Percentiles rank a stretch among this genome's conserved stretches.
Evolutionary conservation across 2,797 vertebrate species (phyloP).

Genomic region (Dryobates pubescens): DNA sequence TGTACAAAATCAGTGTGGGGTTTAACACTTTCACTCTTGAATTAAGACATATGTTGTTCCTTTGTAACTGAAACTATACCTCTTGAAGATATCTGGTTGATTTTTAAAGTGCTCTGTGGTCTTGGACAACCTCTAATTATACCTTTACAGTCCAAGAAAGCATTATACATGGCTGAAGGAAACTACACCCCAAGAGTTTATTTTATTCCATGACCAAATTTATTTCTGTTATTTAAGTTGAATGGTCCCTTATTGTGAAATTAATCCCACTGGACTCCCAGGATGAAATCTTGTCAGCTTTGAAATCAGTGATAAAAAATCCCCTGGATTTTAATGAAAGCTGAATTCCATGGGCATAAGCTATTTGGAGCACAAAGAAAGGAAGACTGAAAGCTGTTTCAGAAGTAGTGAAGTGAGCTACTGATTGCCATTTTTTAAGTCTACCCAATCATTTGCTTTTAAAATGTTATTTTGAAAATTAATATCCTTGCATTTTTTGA

Average conservation of each 20-base stretch:
- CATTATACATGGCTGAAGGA: neutral
- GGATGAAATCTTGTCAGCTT: neutral
- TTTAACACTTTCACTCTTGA: constrained; percentile 40
- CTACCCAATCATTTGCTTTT: neutral
- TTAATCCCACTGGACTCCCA: neutral
- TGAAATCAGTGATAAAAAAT: neutral
- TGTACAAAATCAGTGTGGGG: neutral
- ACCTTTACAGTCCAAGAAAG: neutral
- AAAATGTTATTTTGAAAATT: neutral
- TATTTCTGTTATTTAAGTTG: neutral
- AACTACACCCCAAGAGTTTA: neutral
- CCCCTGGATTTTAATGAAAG: neutral
- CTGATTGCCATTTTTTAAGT: neutral
- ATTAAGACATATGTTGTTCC: neutral
- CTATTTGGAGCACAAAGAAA: neutral
- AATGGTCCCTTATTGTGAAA: neutral
- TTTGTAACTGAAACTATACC: neutral
- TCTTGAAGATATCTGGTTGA: constrained; percentile 12
- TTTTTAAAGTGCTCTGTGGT: neutral
- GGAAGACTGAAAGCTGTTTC: neutral
- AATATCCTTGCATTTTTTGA: neutral
- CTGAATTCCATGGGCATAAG: neutral
- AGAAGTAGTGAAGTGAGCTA: neutral
- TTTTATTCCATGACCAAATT: neutral
- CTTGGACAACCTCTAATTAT: constrained; percentile 26